Conservation (phyloP, 2,113 vertebrate species). For the Pterocles burchelli region DNA sequence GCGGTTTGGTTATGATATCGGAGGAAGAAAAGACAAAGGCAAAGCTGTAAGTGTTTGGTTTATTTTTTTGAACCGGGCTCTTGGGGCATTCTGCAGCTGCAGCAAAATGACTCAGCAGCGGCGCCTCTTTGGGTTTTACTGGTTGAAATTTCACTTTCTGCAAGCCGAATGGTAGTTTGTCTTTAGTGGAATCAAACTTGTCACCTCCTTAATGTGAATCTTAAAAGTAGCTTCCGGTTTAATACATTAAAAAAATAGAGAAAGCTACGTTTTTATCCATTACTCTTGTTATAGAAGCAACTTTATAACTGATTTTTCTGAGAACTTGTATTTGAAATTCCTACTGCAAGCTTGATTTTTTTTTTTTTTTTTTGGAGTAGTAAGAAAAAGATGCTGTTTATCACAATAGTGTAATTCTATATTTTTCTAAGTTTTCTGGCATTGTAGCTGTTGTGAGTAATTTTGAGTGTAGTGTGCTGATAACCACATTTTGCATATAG, state of each 20-base stretch:
- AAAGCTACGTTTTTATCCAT: neutral
- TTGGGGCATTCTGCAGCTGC: neutral
- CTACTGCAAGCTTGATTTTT: neutral
- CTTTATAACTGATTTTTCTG: neutral
- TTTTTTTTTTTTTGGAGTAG: neutral
- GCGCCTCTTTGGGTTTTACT: neutral
- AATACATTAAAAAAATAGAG: neutral
- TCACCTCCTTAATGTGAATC: neutral
- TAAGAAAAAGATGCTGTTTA: neutral
- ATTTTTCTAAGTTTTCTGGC: neutral
- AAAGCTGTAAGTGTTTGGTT: slow-evolving; percentile 56
- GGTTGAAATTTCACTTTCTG: neutral
- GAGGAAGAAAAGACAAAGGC: slow-evolving; percentile 63
- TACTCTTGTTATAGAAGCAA: neutral
- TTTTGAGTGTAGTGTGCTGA: neutral
- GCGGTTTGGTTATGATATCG: neutral
- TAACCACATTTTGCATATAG: neutral
- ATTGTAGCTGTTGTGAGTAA: neutral
- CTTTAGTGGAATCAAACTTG: too few species aligned
- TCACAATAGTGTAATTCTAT: neutral
- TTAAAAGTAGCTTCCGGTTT: neutral
- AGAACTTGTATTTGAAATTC: neutral
- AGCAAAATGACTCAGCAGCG: slow-evolving; percentile 2
- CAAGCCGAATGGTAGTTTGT: neutral
- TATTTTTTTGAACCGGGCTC: neutral